A percentile compares a stretch with the other conserved stretches of the same genome.
Evolutionary conservation across 2,888 invertebrate species (phyloP).

Genomic region (Drosophila kanekoi): DNA sequence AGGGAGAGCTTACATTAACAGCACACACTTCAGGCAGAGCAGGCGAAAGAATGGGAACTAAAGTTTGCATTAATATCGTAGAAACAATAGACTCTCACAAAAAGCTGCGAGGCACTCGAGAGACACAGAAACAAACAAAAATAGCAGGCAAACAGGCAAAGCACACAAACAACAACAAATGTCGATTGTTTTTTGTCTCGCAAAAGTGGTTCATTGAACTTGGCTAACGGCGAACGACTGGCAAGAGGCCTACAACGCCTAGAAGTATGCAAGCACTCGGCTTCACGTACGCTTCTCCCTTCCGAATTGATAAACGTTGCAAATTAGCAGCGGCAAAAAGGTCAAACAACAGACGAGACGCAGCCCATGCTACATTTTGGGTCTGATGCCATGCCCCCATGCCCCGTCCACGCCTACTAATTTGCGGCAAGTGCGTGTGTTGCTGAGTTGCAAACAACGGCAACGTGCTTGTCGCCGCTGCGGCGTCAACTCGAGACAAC

Average conservation of each 20-base stretch:
- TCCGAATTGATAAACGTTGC: conserved; percentile 62
- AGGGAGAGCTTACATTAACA: conserved; percentile 30
- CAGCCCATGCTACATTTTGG: conserved; percentile 4
- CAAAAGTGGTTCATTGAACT: conserved; percentile 63
- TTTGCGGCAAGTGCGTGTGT: conserved; percentile 47
- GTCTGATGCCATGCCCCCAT: background rate
- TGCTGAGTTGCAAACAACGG: conserved; percentile 37
- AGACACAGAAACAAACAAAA: conserved; percentile 29
- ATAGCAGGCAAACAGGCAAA: conserved; percentile 25
- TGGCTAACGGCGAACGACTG: conserved; percentile 1
- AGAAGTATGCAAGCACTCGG: conserved; percentile 40
- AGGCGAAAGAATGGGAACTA: conserved; percentile 22
- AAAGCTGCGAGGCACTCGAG: conserved; percentile 24
- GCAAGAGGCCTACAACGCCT: conserved; percentile 39
- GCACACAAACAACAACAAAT: conserved; percentile 43
- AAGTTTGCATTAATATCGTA: conserved; percentile 44
- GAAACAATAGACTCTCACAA: conserved; percentile 56
- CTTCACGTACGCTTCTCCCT: background rate
- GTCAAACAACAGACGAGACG: conserved; percentile 66
- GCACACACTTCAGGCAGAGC: too few relatives aligned
- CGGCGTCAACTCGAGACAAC: conserved; percentile 33
- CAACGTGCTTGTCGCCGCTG: conserved; percentile 34
- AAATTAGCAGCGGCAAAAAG: conserved; percentile 68
- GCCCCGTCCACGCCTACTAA: conserved; percentile 1
- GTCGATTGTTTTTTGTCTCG: conserved; percentile 52